These are phyloP conservation scores for Actinemys pallida DNA, from an alignment of 2,113 vertebrate species.

Conservation along the genomic window DNA sequence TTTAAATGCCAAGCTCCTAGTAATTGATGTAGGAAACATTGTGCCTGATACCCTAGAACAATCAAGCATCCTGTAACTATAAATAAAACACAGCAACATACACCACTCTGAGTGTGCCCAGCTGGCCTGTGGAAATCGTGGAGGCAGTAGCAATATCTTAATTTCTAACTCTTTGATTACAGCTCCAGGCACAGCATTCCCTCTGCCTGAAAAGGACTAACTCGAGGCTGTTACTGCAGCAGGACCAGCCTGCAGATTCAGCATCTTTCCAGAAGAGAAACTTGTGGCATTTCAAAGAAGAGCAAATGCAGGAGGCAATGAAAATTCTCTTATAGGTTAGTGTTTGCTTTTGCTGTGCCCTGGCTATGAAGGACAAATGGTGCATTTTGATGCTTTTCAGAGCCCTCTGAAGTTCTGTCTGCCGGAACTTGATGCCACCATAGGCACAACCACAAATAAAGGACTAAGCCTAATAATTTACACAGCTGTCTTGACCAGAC, in stretches of 20 bases:
- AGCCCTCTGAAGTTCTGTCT: neutral
- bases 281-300: neutral
- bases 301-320: neutral
- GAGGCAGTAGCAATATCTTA: neutral
- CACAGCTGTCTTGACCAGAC: neutral
- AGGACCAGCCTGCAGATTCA: neutral
- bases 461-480: neutral
- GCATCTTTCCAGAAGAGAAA: neutral
- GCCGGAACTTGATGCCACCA: neutral
- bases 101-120: neutral
- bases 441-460: neutral
- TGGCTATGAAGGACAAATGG: neutral
- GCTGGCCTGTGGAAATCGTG: neutral
- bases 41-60: neutral
- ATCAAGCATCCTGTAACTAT: neutral
- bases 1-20: neutral
- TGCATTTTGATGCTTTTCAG: neutral
- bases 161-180: neutral
- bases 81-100: neutral
- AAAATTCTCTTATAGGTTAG: too few relatives aligned
- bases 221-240: neutral
- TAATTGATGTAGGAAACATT: fast-evolving
- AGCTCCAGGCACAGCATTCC: neutral
- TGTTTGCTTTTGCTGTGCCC: neutral
- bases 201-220: neutral